These are phyloP conservation scores for Pachypsylla venusta DNA, from an alignment of 1,140 invertebrate species.

Conservation along the genomic window DNA sequence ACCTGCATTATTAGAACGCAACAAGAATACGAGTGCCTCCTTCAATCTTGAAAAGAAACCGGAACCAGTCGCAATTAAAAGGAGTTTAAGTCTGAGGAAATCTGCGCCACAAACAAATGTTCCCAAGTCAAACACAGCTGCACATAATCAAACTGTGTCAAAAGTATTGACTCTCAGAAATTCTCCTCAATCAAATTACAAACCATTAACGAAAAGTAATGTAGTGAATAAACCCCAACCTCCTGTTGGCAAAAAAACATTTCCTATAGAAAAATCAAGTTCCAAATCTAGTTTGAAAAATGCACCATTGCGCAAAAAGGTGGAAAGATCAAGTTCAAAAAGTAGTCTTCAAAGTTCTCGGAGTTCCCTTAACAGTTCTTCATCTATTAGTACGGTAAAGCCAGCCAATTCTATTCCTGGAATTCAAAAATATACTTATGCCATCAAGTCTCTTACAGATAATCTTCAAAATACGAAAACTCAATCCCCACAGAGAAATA, in stretches of 20 bases:
- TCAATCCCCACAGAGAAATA: constrained; percentile 19
- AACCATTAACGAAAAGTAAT: constrained; percentile 21
- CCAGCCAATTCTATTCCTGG: constrained; percentile 36
- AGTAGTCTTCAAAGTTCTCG: constrained; percentile 62
- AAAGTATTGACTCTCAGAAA: constrained; percentile 20
- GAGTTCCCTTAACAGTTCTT: constrained; percentile 64
- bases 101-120: background rate
- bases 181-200: constrained; percentile 19
- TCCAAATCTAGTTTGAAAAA: constrained; percentile 12
- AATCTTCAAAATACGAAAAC: constrained; percentile 23
- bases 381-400: constrained; percentile 60
- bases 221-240: constrained; percentile 26
- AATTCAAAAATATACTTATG: constrained; percentile 26
- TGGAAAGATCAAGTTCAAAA: constrained; percentile 45
- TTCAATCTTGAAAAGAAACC: constrained; percentile 11
- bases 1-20: constrained; percentile 27
- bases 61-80: background rate
- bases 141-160: constrained; percentile 9
- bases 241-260: background rate
- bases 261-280: constrained; percentile 7
- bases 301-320: constrained; percentile 23
- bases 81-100: background rate
- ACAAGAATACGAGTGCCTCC: constrained; percentile 26
- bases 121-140: constrained; percentile 18
- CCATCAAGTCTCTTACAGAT: constrained; percentile 27